phyloP scores from a whole-genome alignment of 1,140 invertebrate species.

The Anastatus disparis region DNA sequence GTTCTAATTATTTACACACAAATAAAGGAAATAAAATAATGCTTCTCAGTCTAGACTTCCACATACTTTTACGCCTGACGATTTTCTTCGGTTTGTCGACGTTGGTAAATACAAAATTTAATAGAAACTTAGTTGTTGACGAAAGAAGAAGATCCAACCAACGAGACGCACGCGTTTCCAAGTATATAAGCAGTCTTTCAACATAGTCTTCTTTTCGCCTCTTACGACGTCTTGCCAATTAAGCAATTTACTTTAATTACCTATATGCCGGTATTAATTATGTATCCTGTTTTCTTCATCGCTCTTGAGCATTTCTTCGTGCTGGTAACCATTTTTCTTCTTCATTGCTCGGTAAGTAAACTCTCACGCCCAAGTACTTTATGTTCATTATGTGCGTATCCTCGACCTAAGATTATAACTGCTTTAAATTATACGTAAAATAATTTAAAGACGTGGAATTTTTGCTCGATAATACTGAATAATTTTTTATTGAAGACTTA shows the following conservation, averaged over 20 bases:
- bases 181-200: neutral
- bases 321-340: neutral
- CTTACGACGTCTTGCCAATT: slow-evolving; percentile 51
- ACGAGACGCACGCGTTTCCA: slow-evolving; percentile 20
- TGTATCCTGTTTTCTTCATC: slow-evolving; percentile 48
- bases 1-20: no score
- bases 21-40: no score
- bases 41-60: no score
- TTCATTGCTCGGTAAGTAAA: neutral
- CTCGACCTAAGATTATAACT: neutral
- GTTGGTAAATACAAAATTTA: slow-evolving; percentile 58
- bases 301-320: slow-evolving; percentile 20
- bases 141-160: slow-evolving; percentile 47
- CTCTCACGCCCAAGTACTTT: slow-evolving; percentile 1
- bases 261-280: slow-evolving; percentile 55
- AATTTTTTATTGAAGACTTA: no score
- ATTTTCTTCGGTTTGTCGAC: slow-evolving; percentile 48
- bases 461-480: neutral
- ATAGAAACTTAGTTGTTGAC: slow-evolving; percentile 59
- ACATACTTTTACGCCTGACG: slow-evolving; percentile 47
- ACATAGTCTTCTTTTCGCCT: slow-evolving; percentile 8
- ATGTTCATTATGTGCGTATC: slow-evolving; percentile 16
- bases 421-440: neutral
- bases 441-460: no score
- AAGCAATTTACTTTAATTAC: slow-evolving; percentile 58